phyloP scores from a whole-genome alignment of 2,797 vertebrate genomes.

The Gadopsis marmoratus region DNA sequence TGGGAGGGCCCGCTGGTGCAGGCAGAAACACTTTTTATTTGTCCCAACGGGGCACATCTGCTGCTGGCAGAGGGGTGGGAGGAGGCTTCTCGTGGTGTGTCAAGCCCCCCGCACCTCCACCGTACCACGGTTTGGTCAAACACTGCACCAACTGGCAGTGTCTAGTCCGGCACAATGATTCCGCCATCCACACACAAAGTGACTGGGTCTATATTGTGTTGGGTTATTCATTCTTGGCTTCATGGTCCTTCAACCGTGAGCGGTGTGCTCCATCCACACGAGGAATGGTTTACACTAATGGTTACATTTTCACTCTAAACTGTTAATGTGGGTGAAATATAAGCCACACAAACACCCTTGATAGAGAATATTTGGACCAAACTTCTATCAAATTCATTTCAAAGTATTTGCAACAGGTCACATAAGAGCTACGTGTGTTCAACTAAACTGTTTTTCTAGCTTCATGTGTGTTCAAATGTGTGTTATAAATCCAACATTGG shows the following conservation, averaged over 20 bases:
- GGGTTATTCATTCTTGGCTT: not conserved
- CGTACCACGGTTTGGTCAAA: slow-evolving; percentile 39
- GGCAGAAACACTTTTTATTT: slow-evolving; percentile 77
- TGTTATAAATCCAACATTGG: not conserved
- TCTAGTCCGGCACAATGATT: slow-evolving; percentile 22
- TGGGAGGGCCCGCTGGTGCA: slow-evolving; percentile 57
- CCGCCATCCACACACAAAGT: not conserved
- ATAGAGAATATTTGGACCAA: not conserved
- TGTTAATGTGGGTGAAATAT: slow-evolving; percentile 3
- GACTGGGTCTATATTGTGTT: not conserved
- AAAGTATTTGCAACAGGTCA: not conserved
- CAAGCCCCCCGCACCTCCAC: slow-evolving; percentile 41
- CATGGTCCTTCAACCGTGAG: not conserved
- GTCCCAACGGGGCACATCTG: slow-evolving; percentile 80
- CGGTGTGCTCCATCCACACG: not conserved
- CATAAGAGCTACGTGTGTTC: not conserved
- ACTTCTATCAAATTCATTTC: not conserved
- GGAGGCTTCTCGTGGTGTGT: slow-evolving; percentile 55
- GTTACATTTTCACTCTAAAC: not conserved
- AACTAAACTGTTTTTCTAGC: not conserved
- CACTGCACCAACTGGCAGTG: slow-evolving; percentile 9
- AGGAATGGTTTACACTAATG: not conserved
- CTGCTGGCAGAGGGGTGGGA: slow-evolving; percentile 63
- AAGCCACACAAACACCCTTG: not conserved
- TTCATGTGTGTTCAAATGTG: not conserved